A percentile compares a stretch with the other conserved stretches of the same genome.
Conservation (phyloP, 23 tunicate genomes). For the Halocynthia aurantium region DNA sequence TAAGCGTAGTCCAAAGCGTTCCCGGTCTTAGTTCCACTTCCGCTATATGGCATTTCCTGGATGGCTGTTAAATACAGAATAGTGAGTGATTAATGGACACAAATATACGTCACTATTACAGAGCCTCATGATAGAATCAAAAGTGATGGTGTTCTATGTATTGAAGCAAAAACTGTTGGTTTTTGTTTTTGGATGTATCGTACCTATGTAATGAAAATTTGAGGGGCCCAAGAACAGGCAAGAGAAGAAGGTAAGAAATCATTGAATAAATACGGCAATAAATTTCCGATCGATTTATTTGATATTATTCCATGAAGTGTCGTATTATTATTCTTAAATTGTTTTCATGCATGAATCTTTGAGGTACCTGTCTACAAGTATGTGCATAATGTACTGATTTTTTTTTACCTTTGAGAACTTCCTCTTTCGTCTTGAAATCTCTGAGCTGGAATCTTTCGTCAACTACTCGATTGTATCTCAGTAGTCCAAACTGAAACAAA, state of each 20-base stretch:
- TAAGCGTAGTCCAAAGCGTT: slow-evolving; percentile 56
- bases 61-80: slow-evolving; percentile 36
- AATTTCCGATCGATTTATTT: background rate
- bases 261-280: background rate
- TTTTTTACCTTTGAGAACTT: slow-evolving; percentile 1
- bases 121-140: no score
- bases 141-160: no score
- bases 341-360: background rate
- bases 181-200: no score
- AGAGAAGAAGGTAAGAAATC: background rate
- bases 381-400: no score
- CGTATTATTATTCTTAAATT: background rate
- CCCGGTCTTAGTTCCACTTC: slow-evolving; percentile 77
- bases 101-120: no score
- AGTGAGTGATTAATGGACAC: no score
- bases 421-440: slow-evolving; percentile 11
- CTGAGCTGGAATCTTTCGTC: slow-evolving; percentile 3
- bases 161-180: no score
- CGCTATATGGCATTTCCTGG: slow-evolving; percentile 41
- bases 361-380: no score
- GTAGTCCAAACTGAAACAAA: slow-evolving; percentile 23
- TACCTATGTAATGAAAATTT: no score
- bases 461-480: slow-evolving; percentile 5
- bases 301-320: background rate
- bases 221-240: no score